phyloP scores from a whole-genome alignment of 1,140 invertebrate species.

The Neodiprion virginianus region DNA sequence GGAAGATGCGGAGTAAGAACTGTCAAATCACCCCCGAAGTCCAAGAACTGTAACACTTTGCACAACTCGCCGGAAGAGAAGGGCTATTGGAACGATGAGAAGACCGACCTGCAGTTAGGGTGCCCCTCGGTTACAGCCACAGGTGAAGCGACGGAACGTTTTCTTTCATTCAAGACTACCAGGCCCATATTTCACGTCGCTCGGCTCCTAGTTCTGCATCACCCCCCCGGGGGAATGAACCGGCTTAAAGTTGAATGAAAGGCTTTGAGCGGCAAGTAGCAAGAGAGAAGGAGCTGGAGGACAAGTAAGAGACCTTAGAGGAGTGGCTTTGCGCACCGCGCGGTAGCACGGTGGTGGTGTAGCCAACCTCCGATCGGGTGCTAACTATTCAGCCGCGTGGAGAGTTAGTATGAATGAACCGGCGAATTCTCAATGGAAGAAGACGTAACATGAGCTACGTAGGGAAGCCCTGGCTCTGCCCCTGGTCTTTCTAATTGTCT shows the following conservation, averaged over 20 bases:
- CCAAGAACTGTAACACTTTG: constrained; percentile 12
- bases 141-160: constrained; percentile 17
- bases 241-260: not conserved
- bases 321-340: constrained; percentile 6
- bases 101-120: constrained; percentile 5
- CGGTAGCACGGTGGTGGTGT: not conserved
- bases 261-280: constrained; percentile 20
- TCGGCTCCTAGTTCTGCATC: not conserved
- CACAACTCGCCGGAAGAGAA: not conserved
- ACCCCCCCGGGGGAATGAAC: not conserved
- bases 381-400: not conserved
- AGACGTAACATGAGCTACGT: constrained; percentile 49
- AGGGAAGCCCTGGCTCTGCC: constrained; percentile 49
- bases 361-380: not conserved
- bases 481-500: constrained; percentile 19
- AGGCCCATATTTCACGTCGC: not conserved
- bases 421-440: constrained; percentile 11
- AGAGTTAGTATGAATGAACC: constrained; percentile 46
- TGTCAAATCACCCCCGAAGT: not conserved
- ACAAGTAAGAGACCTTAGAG: constrained; percentile 14
- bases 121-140: not conserved
- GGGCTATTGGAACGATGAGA: constrained; percentile 9
- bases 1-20: not conserved
- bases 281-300: constrained; percentile 13
- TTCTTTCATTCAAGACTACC: constrained; percentile 27